Evolutionary conservation across 1,140 invertebrate species (phyloP), one percentile per base, ranked within the genome.

Genomic region (Formica selysi): DNA sequence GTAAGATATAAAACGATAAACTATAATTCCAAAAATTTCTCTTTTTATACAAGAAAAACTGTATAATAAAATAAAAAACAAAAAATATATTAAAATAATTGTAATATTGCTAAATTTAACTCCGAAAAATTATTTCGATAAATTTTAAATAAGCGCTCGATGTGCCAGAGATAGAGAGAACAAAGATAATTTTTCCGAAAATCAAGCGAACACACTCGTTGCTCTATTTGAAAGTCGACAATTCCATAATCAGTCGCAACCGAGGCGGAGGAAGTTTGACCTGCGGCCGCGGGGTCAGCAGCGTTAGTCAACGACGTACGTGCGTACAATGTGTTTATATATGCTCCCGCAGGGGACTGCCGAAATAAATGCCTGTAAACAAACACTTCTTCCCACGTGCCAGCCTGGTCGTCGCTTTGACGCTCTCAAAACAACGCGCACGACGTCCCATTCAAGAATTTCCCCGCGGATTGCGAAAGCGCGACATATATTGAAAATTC

Each of bases 291-390:
- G 22, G 22, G 86, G 76, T 90, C 86, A 87, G 38, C 86, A 81
- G 3, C 64, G 48, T 79, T 62, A 79, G 67, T 67, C 78, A 44
- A 57, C 85, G 54, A 71, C 41, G 70, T 62, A 41, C 44, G 32
- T 64, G 26, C 61, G 13, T 29, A 16, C 61, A 22, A 8, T 6
- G 13, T 36, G 70, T 90, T 90, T 74, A 76, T 86, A 90, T 29
- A 90, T 29, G 29, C 32, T 38, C 79, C 68, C 8, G 16, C 76
- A 19, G 8, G 48, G 54, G 76, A 83, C 26, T 3, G 7, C 10
- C 64, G 48, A 51, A 85, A 85, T 83, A 74, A 84, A 85, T 70
- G 59, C 57, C n/a, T 26, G 70, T 89, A 90, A 90, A 87, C 76
- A 87, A 87, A 86, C 78, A 44, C 26, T 54, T 32, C 59, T 26